Conservation (phyloP, 2,888 invertebrate species). For the Philonicus albiceps region DNA sequence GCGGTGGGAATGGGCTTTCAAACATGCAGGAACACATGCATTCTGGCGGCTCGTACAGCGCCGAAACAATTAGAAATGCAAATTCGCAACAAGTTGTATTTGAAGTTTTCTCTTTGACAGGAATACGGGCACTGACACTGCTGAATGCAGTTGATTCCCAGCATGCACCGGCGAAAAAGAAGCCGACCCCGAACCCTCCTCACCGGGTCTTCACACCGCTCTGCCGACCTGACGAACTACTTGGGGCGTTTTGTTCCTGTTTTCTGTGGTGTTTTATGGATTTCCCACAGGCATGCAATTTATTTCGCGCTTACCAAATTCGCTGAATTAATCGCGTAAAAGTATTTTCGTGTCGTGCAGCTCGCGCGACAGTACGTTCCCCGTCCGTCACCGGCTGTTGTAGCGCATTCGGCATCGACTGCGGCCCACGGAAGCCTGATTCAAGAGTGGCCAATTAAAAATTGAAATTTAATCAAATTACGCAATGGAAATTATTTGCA, state of each 20-base stretch:
- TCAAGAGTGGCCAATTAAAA: conserved; percentile 17
- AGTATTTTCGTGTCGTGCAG: conserved; percentile 24
- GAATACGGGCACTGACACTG: conserved; percentile 9
- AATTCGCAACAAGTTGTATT: conserved; percentile 51
- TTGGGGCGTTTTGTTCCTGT: conserved; percentile 19
- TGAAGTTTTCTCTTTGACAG: conserved; percentile 36
- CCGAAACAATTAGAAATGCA: conserved; percentile 52
- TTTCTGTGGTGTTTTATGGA: conserved; percentile 26
- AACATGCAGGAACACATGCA: conserved; percentile 38
- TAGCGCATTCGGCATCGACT: neutral
- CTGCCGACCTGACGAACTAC: neutral
- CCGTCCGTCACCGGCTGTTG: neutral
- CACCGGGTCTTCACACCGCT: neutral
- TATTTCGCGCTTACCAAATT: conserved; percentile 21
- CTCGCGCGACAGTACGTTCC: neutral
- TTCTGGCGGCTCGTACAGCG: conserved; percentile 36
- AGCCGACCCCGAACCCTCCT: neutral
- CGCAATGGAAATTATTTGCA: conserved; percentile 33
- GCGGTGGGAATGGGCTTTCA: conserved; percentile 34
- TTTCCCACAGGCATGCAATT: conserved; percentile 33
- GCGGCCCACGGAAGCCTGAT: neutral
- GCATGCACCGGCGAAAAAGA: neutral
- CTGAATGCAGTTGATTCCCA: conserved; percentile 42
- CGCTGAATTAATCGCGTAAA: conserved; percentile 24
- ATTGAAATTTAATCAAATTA: conserved; percentile 41